These are phyloP conservation scores for Drosophila pseudotalamancana DNA, from an alignment of 2,888 invertebrate species.

Conservation along the genomic window DNA sequence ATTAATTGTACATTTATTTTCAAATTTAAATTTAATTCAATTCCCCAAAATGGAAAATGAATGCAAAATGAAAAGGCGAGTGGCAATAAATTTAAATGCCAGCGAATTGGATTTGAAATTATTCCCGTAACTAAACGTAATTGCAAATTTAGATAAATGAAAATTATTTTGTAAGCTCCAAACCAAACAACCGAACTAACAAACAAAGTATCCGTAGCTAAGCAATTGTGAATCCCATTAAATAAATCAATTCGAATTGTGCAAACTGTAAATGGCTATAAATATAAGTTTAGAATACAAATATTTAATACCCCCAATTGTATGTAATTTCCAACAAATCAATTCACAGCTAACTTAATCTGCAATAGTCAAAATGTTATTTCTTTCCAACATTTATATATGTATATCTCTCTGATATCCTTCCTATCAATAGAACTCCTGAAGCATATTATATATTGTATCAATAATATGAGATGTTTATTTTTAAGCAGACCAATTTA, in stretches of 20 bases:
- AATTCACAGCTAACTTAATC: slow-evolving; percentile 7
- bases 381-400: slow-evolving; percentile 1
- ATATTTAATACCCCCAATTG: slow-evolving; percentile 5
- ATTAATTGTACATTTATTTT: slow-evolving; percentile 38
- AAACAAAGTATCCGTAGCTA: too few relatives aligned
- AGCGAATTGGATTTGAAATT: slow-evolving; percentile 28
- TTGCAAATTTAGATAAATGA: slow-evolving; percentile 73
- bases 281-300: slow-evolving; percentile 26
- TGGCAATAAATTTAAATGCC: slow-evolving; percentile 26
- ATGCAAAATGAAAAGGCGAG: slow-evolving; percentile 5
- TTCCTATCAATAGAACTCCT: slow-evolving; percentile 31
- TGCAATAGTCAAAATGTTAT: slow-evolving; percentile 37
- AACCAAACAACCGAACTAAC: slow-evolving; percentile 35
- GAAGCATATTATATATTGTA: slow-evolving; percentile 51
- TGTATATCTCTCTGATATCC: slow-evolving; percentile 1
- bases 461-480: slow-evolving; percentile 60
- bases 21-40: slow-evolving; percentile 31
- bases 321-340: slow-evolving; percentile 23
- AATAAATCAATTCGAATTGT: slow-evolving; percentile 40
- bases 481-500: slow-evolving; percentile 78
- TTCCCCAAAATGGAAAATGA: slow-evolving; percentile 4
- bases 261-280: slow-evolving; percentile 57
- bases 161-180: slow-evolving; percentile 52
- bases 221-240: slow-evolving; percentile 55
- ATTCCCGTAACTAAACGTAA: slow-evolving; percentile 21